Conservation (phyloP, 1,140 invertebrate species). For the silkworm (Bombyx mori) region DNA sequence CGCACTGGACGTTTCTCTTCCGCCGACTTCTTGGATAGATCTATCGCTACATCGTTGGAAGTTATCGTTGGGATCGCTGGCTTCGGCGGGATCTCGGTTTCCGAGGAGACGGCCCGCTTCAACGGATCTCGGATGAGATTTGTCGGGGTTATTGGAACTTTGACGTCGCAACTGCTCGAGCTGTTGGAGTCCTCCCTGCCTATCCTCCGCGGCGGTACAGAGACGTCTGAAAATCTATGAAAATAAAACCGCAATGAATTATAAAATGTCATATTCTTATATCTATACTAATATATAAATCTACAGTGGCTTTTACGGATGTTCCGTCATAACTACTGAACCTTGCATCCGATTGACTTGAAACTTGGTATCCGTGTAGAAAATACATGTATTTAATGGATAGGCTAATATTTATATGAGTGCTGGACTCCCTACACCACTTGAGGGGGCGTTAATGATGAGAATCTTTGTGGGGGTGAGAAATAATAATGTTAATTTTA, state of each 20-base stretch:
- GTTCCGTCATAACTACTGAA: too few relatives aligned
- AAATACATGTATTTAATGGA: too few relatives aligned
- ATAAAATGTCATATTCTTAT: too few relatives aligned
- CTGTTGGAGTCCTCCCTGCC: slow-evolving; percentile 54
- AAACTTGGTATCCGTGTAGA: too few relatives aligned
- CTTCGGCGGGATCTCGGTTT: slow-evolving; percentile 27
- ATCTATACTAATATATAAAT: too few relatives aligned
- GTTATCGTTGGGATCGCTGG: slow-evolving; percentile 24
- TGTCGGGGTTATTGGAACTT: slow-evolving; percentile 20
- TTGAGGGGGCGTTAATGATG: too few relatives aligned
- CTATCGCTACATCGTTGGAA: slow-evolving; percentile 37
- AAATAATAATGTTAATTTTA: too few relatives aligned
- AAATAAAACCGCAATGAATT: slow-evolving; percentile 23
- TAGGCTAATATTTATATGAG: too few relatives aligned
- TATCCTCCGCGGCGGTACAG: slow-evolving; percentile 35
- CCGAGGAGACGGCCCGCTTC: slow-evolving; percentile 24
- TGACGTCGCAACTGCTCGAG: slow-evolving; percentile 50
- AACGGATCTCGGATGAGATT: slow-evolving; percentile 21
- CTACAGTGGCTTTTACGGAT: too few relatives aligned
- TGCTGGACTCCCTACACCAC: too few relatives aligned
- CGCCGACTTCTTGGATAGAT: slow-evolving; percentile 34
- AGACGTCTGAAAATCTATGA: slow-evolving; percentile 40
- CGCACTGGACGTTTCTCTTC: slow-evolving; percentile 32
- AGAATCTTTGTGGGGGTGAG: too few relatives aligned
- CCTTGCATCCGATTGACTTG: too few relatives aligned